phyloP scores from a whole-genome alignment of 2,888 invertebrate genomes.

The Colostygia pectinataria region DNA sequence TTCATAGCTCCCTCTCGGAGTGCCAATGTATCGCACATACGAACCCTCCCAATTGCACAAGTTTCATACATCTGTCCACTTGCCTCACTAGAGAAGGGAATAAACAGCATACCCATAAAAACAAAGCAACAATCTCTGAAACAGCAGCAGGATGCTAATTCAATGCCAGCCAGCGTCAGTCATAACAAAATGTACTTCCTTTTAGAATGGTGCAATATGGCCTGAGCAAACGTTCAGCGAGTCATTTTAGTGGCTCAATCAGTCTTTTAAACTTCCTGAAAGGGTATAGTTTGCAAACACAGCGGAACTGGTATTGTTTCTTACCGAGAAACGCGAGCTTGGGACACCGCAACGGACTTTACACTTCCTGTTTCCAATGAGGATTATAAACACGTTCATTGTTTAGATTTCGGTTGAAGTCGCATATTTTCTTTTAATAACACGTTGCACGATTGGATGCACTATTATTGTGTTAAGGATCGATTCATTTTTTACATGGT shows the following conservation, averaged over 20 bases:
- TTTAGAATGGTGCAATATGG: constrained; percentile 39
- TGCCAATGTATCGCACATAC: constrained; percentile 46
- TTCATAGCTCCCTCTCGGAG: constrained; percentile 69
- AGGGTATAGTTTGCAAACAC: constrained; percentile 73
- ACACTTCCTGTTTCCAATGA: constrained; percentile 79
- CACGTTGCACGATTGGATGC: constrained; percentile 9
- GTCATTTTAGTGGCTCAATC: constrained; percentile 48
- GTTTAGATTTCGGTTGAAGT: constrained; percentile 50
- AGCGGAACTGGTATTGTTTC: constrained; percentile 81
- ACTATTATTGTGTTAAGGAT: neutral
- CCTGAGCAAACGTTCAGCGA: constrained; percentile 38
- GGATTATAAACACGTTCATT: constrained; percentile 73
- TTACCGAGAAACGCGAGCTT: constrained; percentile 70
- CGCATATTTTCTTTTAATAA: constrained; percentile 32
- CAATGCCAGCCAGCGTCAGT: constrained; percentile 44
- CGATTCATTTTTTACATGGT: too few species aligned
- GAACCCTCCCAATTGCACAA: constrained; percentile 74
- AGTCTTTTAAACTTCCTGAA: constrained; percentile 66
- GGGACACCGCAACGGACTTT: constrained; percentile 71
- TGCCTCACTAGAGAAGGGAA: constrained; percentile 45
- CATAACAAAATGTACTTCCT: constrained; percentile 41
- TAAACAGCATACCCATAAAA: constrained; percentile 2
- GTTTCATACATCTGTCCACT: constrained; percentile 80
- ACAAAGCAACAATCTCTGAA: constrained; percentile 19
- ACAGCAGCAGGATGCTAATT: constrained; percentile 39